Conservation (phyloP, 2,797 vertebrate genomes). For the Melanotaenia parkinsoni region DNA sequence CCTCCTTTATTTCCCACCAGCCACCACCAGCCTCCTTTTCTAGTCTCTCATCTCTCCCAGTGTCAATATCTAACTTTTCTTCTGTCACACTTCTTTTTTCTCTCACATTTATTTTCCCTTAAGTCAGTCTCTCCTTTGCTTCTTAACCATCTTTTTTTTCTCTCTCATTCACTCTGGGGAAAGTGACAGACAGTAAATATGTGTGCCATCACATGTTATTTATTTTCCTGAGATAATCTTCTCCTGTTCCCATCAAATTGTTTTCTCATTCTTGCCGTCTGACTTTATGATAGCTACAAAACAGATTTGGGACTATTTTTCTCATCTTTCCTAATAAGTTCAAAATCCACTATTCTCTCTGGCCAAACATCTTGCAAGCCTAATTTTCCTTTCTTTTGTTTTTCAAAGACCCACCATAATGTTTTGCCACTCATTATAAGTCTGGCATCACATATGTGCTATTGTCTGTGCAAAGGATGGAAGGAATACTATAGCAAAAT, state of each 20-base stretch:
- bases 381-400: not conserved
- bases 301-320: constrained; percentile 18
- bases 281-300: constrained; percentile 12
- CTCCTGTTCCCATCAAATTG: not conserved
- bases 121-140: constrained; percentile 32
- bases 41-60: not conserved
- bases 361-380: not conserved
- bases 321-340: not conserved
- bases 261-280: constrained; percentile 17
- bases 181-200: constrained; percentile 30
- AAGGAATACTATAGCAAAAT: no score
- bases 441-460: not conserved
- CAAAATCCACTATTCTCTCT: not conserved
- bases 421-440: not conserved
- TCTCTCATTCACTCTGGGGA: constrained; percentile 14
- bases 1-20: not conserved
- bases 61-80: constrained; percentile 19
- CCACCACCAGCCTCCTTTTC: not conserved
- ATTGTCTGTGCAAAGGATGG: not conserved
- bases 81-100: constrained; percentile 25
- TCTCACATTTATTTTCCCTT: constrained; percentile 52
- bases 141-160: constrained; percentile 29
- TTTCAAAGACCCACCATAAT: not conserved
- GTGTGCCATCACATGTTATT: constrained; percentile 41
- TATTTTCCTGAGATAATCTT: constrained; percentile 10